phyloP scores from a whole-genome alignment of 2,797 vertebrate genomes.

The Girardinus metallicus region DNA sequence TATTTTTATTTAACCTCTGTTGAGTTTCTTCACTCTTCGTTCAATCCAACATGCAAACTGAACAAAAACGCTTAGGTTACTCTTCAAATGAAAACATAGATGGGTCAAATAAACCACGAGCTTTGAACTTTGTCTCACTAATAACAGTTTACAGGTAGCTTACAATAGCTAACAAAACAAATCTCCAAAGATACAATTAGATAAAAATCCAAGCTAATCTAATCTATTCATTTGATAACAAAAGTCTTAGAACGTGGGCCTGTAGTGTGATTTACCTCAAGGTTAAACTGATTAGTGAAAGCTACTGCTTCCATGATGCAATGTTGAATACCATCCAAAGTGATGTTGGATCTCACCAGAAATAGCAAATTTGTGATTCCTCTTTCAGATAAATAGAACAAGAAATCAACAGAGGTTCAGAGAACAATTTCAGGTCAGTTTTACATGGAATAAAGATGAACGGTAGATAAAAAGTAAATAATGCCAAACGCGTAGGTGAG shows the following conservation, averaged over 20 bases:
- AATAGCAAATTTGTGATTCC: not conserved
- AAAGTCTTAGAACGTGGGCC: conserved; percentile 57
- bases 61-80: conserved; percentile 14
- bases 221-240: conserved; percentile 57
- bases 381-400: not conserved
- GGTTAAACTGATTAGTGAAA: conserved; percentile 50
- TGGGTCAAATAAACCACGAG: conserved; percentile 35
- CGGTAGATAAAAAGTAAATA: conserved; percentile 24
- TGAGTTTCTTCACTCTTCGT: conserved; percentile 19
- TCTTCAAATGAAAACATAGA: conserved; percentile 35
- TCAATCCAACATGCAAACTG: not conserved
- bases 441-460: not conserved
- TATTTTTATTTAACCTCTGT: conserved; percentile 6
- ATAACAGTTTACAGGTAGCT: conserved; percentile 33
- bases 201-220: conserved; percentile 57
- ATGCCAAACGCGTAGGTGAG: conserved; percentile 27
- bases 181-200: conserved; percentile 52
- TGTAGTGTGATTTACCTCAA: conserved; percentile 43
- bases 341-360: not conserved
- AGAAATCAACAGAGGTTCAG: not conserved
- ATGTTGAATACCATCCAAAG: not conserved
- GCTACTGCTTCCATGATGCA: conserved; percentile 32
- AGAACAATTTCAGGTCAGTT: not conserved
- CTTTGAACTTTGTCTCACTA: conserved; percentile 73
- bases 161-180: conserved; percentile 42